Conservation (phyloP, 2,113 vertebrate species). For the Phrynosoma platyrhinos region DNA sequence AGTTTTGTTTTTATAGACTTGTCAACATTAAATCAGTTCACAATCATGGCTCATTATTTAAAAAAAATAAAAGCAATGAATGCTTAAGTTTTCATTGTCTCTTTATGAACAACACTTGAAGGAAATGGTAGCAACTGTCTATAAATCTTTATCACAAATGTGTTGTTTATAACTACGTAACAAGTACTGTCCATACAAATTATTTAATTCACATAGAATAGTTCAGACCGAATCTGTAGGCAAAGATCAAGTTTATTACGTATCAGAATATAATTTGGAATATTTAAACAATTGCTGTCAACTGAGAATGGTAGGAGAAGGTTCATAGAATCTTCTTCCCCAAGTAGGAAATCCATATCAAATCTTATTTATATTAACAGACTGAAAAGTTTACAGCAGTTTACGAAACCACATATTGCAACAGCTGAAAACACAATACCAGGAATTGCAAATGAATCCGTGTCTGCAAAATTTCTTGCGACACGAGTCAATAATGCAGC, state of each 20-base stretch:
- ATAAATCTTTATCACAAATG: too few relatives aligned
- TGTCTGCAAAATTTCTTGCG: background rate
- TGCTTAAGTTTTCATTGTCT: background rate
- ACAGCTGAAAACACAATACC: background rate
- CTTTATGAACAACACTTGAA: background rate
- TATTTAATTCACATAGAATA: background rate
- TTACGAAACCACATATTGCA: background rate
- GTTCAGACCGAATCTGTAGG: background rate
- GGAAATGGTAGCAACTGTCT: background rate
- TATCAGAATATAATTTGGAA: background rate
- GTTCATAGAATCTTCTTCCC: background rate
- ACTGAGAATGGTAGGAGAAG: background rate
- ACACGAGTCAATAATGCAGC: background rate
- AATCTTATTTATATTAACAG: background rate
- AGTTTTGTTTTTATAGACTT: conserved; percentile 55
- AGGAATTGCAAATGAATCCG: background rate
- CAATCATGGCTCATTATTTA: background rate
- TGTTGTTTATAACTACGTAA: background rate
- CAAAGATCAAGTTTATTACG: background rate
- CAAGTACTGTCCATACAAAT: too few relatives aligned
- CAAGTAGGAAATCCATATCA: background rate
- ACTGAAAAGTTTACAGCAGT: background rate
- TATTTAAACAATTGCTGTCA: background rate
- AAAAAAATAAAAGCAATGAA: conserved; percentile 15
- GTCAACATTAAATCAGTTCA: conserved; percentile 8